Conservation (phyloP, 1,140 invertebrate species). For the Leptinotarsa undecemlineata region DNA sequence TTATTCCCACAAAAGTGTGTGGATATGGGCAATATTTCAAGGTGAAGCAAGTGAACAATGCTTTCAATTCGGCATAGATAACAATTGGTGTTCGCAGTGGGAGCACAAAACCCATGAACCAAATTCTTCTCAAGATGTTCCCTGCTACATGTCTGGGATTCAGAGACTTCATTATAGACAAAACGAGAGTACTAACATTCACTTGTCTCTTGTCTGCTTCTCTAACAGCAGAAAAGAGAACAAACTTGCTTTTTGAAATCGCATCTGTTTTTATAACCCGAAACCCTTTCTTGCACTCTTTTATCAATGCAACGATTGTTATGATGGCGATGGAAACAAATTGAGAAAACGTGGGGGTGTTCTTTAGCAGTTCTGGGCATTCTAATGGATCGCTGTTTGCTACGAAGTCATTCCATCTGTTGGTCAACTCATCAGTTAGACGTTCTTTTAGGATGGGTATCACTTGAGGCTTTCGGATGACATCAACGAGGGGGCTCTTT, state of each 20-base stretch:
- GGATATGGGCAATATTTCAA: constrained; percentile 55
- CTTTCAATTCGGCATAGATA: constrained; percentile 55
- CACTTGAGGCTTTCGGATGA: constrained; percentile 65
- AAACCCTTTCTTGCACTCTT: constrained; percentile 60
- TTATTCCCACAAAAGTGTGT: constrained; percentile 54
- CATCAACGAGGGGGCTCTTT: constrained; percentile 61
- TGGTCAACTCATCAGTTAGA: constrained; percentile 68
- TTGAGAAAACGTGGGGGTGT: constrained; percentile 62
- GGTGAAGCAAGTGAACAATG: constrained; percentile 51
- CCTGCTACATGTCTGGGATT: constrained; percentile 55
- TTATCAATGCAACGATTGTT: constrained; percentile 61
- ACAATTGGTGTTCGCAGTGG: constrained; percentile 53
- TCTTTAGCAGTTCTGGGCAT: constrained; percentile 67
- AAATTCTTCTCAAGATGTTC: constrained; percentile 48
- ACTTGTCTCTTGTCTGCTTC: constrained; percentile 56
- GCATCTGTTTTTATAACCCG: constrained; percentile 48
- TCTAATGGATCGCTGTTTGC: constrained; percentile 77
- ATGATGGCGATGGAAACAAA: constrained; percentile 64
- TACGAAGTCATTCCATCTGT: constrained; percentile 79
- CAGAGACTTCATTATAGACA: constrained; percentile 52
- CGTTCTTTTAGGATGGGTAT: constrained; percentile 69
- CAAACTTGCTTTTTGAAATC: constrained; percentile 45
- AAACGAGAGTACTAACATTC: constrained; percentile 55
- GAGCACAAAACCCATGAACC: constrained; percentile 49
- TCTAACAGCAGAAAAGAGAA: constrained; percentile 55